phyloP scores from a whole-genome alignment of 2,113 vertebrate genomes.

The Elephas maximus region DNA sequence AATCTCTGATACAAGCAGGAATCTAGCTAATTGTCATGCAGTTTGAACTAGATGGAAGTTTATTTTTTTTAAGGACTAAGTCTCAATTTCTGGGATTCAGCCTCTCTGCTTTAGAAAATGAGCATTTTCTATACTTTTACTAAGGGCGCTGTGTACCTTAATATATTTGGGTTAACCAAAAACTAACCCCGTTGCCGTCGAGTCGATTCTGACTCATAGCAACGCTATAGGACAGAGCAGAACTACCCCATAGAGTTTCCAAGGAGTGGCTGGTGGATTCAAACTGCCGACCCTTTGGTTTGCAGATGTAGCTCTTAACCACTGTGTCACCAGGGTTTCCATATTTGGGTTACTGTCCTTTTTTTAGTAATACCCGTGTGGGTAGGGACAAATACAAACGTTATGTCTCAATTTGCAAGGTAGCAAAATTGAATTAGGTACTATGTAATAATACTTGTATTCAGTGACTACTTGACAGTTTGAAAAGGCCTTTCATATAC shows the following conservation, averaged over 20 bases:
- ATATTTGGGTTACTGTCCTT: neutral
- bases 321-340: too few species aligned
- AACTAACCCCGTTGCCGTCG: too few species aligned
- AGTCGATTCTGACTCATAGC: too few species aligned
- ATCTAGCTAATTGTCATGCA: neutral
- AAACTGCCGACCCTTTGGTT: too few species aligned
- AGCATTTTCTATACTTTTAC: neutral
- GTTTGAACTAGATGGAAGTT: neutral
- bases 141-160: neutral
- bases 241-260: too few species aligned
- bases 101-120: neutral
- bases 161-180: neutral
- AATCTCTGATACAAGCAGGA: neutral
- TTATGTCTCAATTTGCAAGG: neutral
- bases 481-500: neutral
- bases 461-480: neutral
- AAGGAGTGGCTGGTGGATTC: too few species aligned
- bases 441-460: neutral
- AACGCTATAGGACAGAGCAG: too few species aligned
- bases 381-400: neutral
- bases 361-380: conserved; percentile 7
- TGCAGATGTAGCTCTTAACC: too few species aligned
- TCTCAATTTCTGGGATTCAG: neutral
- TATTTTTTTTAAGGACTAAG: neutral
- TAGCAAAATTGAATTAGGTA: neutral